These are phyloP conservation scores for Pachymerium ferrugineum DNA, from an alignment of 2,888 invertebrate species.

Conservation along the genomic window DNA sequence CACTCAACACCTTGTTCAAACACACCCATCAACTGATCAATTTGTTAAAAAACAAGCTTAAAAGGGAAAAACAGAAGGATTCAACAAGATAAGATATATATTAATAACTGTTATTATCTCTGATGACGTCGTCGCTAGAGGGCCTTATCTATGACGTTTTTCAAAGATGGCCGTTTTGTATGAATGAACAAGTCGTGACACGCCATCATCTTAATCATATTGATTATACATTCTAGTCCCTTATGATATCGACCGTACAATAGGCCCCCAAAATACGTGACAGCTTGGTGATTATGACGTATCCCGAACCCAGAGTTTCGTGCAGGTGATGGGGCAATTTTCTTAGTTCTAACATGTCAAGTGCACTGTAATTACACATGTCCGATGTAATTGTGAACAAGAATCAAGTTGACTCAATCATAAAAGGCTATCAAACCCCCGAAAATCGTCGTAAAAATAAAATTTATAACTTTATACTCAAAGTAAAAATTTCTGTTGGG, in stretches of 20 bases:
- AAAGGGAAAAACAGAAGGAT: neutral
- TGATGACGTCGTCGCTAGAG: neutral
- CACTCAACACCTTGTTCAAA: neutral
- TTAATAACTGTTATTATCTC: too few species aligned
- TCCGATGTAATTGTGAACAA: conserved; percentile 19
- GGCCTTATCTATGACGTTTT: neutral
- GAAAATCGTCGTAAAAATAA: neutral
- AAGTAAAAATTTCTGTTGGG: neutral
- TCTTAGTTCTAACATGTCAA: conserved; percentile 1
- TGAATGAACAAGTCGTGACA: neutral
- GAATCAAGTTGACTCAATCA: neutral
- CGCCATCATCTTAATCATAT: neutral
- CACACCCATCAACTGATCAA: conserved; percentile 13
- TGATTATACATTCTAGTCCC: neutral
- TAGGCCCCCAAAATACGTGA: neutral
- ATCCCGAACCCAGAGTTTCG: neutral
- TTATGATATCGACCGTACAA: conserved; percentile 6
- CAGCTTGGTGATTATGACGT: conserved; percentile 14
- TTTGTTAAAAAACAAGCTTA: neutral
- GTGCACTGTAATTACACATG: conserved; percentile 5
- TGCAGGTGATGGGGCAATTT: conserved; percentile 17
- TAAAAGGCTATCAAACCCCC: neutral
- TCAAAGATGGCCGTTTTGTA: neutral
- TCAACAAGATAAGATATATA: too few species aligned
- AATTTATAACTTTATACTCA: conserved; percentile 20